Evolutionary conservation across 2,888 invertebrate genomes (phyloP).

Genomic region (Calliopum simillimum): DNA sequence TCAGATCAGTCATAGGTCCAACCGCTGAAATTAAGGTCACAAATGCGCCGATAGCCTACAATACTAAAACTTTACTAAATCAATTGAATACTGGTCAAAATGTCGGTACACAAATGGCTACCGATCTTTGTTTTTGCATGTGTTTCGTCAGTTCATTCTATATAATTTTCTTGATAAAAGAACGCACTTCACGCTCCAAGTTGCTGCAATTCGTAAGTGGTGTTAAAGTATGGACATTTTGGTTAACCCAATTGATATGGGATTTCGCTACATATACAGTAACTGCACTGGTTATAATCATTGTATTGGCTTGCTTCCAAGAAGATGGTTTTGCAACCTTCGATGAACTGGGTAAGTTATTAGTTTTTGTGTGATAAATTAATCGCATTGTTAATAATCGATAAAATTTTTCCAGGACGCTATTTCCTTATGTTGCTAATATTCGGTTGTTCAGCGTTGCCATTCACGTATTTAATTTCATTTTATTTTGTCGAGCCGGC

Average conservation of each 20-base stretch:
- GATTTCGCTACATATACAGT: slow-evolving; percentile 72
- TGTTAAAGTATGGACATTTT: slow-evolving; percentile 74
- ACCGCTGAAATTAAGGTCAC: slow-evolving; percentile 62
- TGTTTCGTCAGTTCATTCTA: slow-evolving; percentile 73
- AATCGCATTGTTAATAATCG: too few species aligned
- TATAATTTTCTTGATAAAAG: slow-evolving; percentile 72
- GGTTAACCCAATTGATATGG: slow-evolving; percentile 75
- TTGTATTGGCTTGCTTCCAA: slow-evolving; percentile 73
- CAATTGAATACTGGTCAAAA: slow-evolving; percentile 42
- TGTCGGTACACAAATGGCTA: slow-evolving; percentile 72
- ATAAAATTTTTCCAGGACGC: background rate
- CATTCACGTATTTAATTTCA: slow-evolving; percentile 76
- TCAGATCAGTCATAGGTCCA: slow-evolving; percentile 42
- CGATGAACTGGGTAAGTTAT: slow-evolving; percentile 46
- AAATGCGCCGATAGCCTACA: slow-evolving; percentile 77
- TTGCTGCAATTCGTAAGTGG: slow-evolving; percentile 81
- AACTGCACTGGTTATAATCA: slow-evolving; percentile 72
- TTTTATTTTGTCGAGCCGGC: slow-evolving; percentile 77
- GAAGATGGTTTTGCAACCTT: slow-evolving; percentile 69
- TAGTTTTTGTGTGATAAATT: background rate
- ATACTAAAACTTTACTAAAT: slow-evolving; percentile 56
- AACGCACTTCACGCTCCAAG: slow-evolving; percentile 77
- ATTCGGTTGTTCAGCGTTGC: slow-evolving; percentile 78
- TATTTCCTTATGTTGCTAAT: slow-evolving; percentile 59
- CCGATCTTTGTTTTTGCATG: slow-evolving; percentile 65